Evolutionary conservation across 2,888 invertebrate species (phyloP), one percentile per base, ranked within the genome.

Genomic region (Odontomyia ornata): DNA sequence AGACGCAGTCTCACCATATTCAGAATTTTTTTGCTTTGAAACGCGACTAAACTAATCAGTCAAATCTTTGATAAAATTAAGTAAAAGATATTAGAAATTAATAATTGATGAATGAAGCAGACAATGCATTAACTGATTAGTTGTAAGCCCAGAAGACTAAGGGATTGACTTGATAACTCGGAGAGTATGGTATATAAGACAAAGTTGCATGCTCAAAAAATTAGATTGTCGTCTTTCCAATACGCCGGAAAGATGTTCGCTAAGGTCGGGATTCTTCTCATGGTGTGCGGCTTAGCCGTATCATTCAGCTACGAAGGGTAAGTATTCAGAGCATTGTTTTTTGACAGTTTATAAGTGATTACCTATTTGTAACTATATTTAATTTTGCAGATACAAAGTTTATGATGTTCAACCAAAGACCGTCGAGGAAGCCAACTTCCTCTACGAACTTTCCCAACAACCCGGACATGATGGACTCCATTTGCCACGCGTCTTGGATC

Each of bases 211-310:
- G 3, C 5, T 36, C 3, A 3, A 36, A 9, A 5, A 5, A 5
- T 36, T 7, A 65, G 23, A 52, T 73, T 80, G 0, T 15, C 9
- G 36, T 36, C 36, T 36, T 36, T 36, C 85, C 84, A n/a, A 83
- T 82, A 64, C 81, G 88, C 21, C 89, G 89, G 81, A 80, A 83
- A 25, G 85, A 86, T 79, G 83, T 89, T 0, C 82, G 86, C 77
- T 83, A 82, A 30, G 23, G 80, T 83, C 71, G 86, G 85, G 0
- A 84, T 18, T n/a, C 36, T 64, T 13, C 25, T 75, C 18, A 4
- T 75, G 18, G 15, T 75, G 18, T 64, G 75, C 75, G 43, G 75
- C 46, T 27, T 75, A 11, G 47, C 64, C 47, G 75, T 43, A 3
- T 60, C 46, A 36, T 43, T 47, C 27, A 60, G 62, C n/a, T 75